These are phyloP conservation scores for Chanos chanos DNA, from an alignment of 2,797 vertebrate genomes.

Conservation along the genomic window DNA sequence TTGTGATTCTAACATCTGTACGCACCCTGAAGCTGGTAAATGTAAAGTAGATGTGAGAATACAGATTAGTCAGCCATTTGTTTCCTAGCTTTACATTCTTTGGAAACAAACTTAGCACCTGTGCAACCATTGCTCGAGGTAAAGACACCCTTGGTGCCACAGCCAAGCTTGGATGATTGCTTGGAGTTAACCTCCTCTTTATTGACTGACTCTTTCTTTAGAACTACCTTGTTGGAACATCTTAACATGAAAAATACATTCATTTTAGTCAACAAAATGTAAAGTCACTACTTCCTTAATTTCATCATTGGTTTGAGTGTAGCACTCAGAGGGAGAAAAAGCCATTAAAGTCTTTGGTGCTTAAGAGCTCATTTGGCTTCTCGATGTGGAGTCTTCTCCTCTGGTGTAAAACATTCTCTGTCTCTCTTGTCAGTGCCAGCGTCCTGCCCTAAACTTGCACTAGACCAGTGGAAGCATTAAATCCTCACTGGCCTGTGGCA, in stretches of 20 bases:
- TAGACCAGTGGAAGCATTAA: constrained; percentile 58
- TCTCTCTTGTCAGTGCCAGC: constrained; percentile 33
- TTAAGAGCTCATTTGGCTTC: constrained; percentile 2
- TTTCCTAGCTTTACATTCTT: constrained; percentile 21
- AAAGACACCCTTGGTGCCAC: too few relatives aligned
- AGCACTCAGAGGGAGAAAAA: too few relatives aligned
- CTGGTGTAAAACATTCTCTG: constrained; percentile 37
- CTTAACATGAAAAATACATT: background rate
- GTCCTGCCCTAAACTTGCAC: constrained; percentile 49
- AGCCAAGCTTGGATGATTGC: too few relatives aligned
- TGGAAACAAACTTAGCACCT: background rate
- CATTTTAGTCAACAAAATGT: too few relatives aligned
- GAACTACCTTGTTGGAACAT: background rate
- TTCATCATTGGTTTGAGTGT: too few relatives aligned
- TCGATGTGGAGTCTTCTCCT: constrained; percentile 16
- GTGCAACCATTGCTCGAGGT: too few relatives aligned
- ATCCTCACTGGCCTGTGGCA: constrained; percentile 59
- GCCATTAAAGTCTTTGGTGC: background rate
- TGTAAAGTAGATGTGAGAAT: constrained; percentile 14
- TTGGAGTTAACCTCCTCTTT: too few relatives aligned
- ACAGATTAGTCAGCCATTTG: constrained; percentile 30
- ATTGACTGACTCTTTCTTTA: too few relatives aligned
- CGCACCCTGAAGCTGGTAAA: constrained; percentile 18
- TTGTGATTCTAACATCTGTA: constrained; percentile 18
- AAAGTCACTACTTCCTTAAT: too few relatives aligned